These are phyloP conservation scores for Teleiodes luculella DNA, from an alignment of 2,888 invertebrate genomes.

Conservation along the genomic window DNA sequence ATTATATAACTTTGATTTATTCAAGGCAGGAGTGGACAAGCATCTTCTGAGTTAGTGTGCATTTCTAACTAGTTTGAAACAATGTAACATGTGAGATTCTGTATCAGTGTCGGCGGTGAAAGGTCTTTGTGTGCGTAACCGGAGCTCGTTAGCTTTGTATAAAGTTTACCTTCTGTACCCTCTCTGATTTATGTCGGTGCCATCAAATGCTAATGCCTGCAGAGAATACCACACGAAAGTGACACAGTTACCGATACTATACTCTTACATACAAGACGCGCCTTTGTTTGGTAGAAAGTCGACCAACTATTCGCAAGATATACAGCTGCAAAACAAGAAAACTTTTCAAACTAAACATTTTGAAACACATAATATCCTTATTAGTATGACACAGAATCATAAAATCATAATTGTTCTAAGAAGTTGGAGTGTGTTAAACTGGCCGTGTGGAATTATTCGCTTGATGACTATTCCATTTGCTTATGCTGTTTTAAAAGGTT, in stretches of 20 bases:
- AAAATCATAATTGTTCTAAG: neutral
- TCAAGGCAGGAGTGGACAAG: no score
- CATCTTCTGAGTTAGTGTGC: no score
- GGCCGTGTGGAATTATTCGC: neutral
- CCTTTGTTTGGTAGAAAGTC: slow-evolving; percentile 29
- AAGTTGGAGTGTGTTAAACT: neutral
- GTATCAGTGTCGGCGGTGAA: no score
- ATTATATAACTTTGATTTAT: no score
- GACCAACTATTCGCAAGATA: slow-evolving; percentile 7
- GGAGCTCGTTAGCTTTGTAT: no score
- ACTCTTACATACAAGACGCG: slow-evolving; percentile 15
- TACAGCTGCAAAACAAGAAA: neutral
- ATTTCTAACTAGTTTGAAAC: no score
- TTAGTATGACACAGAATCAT: neutral
- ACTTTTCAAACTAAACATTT: neutral
- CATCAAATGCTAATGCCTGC: slow-evolving; percentile 22
- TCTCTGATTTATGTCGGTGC: slow-evolving; percentile 15
- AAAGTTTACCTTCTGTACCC: no score
- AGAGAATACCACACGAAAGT: slow-evolving; percentile 27
- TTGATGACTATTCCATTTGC: neutral
- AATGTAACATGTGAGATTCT: no score
- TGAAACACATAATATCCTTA: neutral
- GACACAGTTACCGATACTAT: slow-evolving; percentile 3
- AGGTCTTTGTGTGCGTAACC: no score
- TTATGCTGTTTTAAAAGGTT: neutral